Evolutionary conservation across 2,113 vertebrate genomes (phyloP).

Genomic region (Pipra filicauda): DNA sequence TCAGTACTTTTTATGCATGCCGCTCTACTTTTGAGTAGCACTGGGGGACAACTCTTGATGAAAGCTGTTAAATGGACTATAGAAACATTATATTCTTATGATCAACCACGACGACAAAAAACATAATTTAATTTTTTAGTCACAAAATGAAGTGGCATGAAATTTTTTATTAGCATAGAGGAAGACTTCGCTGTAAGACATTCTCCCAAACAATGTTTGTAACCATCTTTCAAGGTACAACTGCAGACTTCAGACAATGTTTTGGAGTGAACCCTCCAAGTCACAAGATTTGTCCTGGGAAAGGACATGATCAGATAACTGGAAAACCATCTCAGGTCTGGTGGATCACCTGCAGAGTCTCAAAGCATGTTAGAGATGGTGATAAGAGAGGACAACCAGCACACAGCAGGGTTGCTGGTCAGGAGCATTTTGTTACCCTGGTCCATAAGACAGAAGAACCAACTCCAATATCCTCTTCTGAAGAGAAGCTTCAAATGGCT

Average conservation of each 20-base stretch:
- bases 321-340: background rate
- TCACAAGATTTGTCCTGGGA: background rate
- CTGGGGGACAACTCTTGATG: background rate
- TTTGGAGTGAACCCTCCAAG: background rate
- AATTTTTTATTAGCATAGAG: background rate
- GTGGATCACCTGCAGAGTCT: background rate
- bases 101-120: accelerated
- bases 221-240: background rate
- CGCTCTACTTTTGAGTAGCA: background rate
- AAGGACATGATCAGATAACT: accelerated
- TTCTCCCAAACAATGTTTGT: background rate
- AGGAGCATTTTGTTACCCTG: background rate
- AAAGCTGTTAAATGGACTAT: background rate
- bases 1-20: background rate
- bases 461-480: background rate
- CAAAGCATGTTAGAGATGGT: background rate
- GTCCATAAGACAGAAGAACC: background rate
- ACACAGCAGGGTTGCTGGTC: accelerated
- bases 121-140: background rate
- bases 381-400: background rate
- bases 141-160: background rate
- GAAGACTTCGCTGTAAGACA: background rate
- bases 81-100: background rate
- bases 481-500: background rate
- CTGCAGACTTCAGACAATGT: background rate